Base-by-base conservation (phyloP, 2,797 vertebrate genomes). In the Glyptemys insculpta region DNA sequence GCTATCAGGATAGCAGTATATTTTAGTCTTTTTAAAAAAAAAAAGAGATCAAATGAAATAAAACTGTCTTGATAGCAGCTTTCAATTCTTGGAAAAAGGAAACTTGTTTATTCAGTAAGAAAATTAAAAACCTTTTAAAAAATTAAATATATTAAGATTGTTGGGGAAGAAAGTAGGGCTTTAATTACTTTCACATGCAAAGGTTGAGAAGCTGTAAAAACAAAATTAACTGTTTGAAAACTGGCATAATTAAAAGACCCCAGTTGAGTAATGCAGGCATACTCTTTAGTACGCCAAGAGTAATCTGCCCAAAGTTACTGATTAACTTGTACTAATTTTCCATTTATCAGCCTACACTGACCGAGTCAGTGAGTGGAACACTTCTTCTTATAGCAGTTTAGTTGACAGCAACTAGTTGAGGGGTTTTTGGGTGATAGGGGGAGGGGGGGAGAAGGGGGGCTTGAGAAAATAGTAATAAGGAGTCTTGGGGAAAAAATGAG, bases 11-110 rank as follows among this genome's bases (percentile, higher is more conserved):
- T 57, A 15, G 6, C 41, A 78, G 44, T 49, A 65, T 18, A 25
- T 52, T 37, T 72, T 72, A 37, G 34, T n/a, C 15, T 44, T 49
- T 72, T 68, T 4, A 5, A 78, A 29, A 49, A 53, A 53, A 53
- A 53, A 53, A 8, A 54, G 8, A 62, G 5, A n/a, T 68, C 34
- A n/a, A 21, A 6, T 31, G 23, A 52, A 4, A 2, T 41, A 34
- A 49, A 1, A 79, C 9, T 6, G 25, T 85, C 85, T 94, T 81
- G 89, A 3, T 41, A 93, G 23, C n/a, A 37, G 81, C 74, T 91
- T 94, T 93, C 52, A 81, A 68, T 83, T 87, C 88, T 14, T 92
- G 44, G 59, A 47, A 65, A 8, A 96, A 82, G 47, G 53, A 56
- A 62, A 47, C 72, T 8, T 6, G 21, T 5, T 1, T 84, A 89